Evolutionary conservation across 2,113 vertebrate species (phyloP).

Genomic region (Tachysurus fulvidraco): DNA sequence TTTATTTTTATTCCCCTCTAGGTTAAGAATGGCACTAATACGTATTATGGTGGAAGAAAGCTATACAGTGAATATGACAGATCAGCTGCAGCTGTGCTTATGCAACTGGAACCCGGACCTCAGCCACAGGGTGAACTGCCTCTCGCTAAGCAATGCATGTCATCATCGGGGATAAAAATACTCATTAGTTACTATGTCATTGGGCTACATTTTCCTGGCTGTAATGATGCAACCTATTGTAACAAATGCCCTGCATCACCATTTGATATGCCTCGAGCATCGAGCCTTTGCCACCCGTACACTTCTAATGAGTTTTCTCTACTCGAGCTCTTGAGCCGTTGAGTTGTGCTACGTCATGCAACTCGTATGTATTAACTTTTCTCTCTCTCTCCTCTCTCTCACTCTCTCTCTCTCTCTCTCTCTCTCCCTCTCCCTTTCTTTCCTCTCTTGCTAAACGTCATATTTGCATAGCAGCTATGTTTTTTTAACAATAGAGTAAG

Average conservation of each 20-base stretch:
- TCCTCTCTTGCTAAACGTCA: not conserved
- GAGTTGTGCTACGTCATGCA: conserved; percentile 32
- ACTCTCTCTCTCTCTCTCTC: conserved; percentile 4
- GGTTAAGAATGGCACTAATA: not conserved
- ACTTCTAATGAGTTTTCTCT: conserved; percentile 59
- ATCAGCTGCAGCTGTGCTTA: conserved; percentile 31
- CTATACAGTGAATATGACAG: not conserved
- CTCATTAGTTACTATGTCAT: conserved; percentile 51
- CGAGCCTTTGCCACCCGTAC: conserved; percentile 45
- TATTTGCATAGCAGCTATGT: not conserved
- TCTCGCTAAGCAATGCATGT: conserved; percentile 31
- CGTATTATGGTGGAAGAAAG: not conserved
- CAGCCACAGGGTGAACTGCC: conserved; percentile 9
- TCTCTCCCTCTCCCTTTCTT: not conserved
- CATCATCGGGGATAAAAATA: conserved; percentile 39
- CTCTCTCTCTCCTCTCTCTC: conserved; percentile 3
- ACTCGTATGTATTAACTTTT: conserved; percentile 10
- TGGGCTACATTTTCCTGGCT: conserved; percentile 33
- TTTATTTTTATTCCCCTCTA: not conserved
- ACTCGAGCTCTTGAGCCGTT: conserved; percentile 44
- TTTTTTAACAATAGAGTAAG: not conserved
- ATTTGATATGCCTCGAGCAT: conserved; percentile 55
- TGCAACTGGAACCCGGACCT: conserved; percentile 15
- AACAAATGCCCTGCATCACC: conserved; percentile 49
- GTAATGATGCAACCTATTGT: conserved; percentile 52